Percentiles rank a stretch among this genome's conserved stretches.
Evolutionary conservation across 2,797 vertebrate genomes (phyloP).

Genomic region (Dendrocincla tyrannina): DNA sequence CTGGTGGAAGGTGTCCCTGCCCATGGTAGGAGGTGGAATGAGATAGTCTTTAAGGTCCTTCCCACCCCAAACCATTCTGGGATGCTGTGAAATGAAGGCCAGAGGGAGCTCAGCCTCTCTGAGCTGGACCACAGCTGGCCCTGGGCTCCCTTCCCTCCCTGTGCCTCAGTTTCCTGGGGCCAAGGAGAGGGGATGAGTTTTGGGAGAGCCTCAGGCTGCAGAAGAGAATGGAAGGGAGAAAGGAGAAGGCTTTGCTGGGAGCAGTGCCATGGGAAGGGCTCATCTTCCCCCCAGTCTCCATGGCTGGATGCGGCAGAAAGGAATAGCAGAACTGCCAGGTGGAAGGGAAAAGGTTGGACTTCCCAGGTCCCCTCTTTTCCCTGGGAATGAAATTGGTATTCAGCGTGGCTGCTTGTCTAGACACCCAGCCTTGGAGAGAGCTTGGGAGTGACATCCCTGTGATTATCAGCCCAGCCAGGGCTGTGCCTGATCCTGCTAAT

Average conservation of each 20-base stretch:
- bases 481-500: slow-evolving; percentile 22
- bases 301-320: neutral
- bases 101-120: neutral
- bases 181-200: neutral
- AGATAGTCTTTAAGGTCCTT: neutral
- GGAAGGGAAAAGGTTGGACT: neutral
- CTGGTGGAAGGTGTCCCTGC: neutral
- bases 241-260: neutral
- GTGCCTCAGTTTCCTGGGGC: neutral
- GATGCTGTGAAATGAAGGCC: neutral
- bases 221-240: neutral
- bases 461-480: slow-evolving; percentile 63
- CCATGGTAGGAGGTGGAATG: neutral
- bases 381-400: slow-evolving; percentile 65
- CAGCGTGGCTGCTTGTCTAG: slow-evolving; percentile 68
- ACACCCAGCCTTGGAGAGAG: slow-evolving; percentile 56
- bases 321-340: neutral
- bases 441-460: slow-evolving; percentile 55
- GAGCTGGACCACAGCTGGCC: neutral
- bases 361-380: neutral
- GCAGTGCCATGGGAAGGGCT: neutral
- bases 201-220: neutral
- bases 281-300: neutral
- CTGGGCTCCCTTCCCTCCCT: neutral
- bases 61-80: neutral